These are phyloP conservation scores for Athene cunicularia DNA, from an alignment of 2,113 vertebrate genomes.

Conservation along the genomic window DNA sequence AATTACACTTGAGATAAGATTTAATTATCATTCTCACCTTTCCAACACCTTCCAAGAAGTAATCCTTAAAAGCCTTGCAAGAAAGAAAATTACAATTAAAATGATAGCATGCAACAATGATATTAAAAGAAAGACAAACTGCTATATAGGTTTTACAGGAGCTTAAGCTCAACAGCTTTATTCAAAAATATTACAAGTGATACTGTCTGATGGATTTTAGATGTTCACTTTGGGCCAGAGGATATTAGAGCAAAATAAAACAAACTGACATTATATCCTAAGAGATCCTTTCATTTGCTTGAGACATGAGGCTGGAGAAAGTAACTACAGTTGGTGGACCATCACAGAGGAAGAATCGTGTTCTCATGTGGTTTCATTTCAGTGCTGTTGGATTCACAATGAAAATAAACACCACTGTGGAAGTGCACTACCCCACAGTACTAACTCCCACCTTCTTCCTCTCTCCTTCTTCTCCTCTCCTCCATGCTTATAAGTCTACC, in stretches of 20 bases:
- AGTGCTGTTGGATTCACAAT: not conserved
- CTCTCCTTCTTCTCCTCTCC: not conserved
- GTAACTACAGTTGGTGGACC: not conserved
- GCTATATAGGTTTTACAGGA: conserved; percentile 24
- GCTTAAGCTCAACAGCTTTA: conserved; percentile 61
- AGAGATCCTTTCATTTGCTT: conserved; percentile 25
- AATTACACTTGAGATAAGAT: conserved; percentile 83
- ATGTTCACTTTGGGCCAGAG: conserved; percentile 51
- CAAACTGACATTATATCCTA: conserved; percentile 6
- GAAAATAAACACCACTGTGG: not conserved
- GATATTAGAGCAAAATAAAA: conserved; percentile 49
- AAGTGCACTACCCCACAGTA: not conserved
- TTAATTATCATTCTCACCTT: conserved; percentile 89
- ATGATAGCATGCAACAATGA: conserved; percentile 67
- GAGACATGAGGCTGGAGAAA: not conserved
- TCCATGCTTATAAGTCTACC: not conserved
- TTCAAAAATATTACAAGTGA: conserved; percentile 67
- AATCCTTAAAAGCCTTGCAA: conserved; percentile 77
- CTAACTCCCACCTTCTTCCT: not conserved
- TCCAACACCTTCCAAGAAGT: conserved; percentile 81
- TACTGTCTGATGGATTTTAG: conserved; percentile 61
- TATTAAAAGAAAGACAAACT: conserved; percentile 73
- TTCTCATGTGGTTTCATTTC: not conserved
- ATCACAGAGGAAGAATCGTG: not conserved
- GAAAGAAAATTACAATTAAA: conserved; percentile 66